Evolutionary conservation across 1,140 invertebrate species (phyloP).

Genomic region (Galleria mellonella): DNA sequence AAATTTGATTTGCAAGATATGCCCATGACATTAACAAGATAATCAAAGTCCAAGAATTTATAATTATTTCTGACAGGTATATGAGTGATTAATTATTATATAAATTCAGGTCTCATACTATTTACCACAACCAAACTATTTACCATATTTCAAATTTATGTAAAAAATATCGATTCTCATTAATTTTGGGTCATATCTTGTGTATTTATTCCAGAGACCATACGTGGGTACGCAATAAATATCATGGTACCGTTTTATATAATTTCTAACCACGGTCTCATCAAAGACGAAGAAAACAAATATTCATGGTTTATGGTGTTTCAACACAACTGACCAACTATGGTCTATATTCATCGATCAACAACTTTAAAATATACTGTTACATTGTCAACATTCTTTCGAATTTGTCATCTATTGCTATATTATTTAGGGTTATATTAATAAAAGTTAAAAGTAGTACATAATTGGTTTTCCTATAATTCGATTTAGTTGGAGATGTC

Average conservation of each 20-base stretch:
- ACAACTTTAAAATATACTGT: constrained; percentile 4
- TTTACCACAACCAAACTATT: too few species aligned
- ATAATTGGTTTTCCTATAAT: constrained; percentile 32
- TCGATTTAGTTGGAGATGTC: constrained; percentile 56
- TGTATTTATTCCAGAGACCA: too few species aligned
- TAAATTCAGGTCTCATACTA: too few species aligned
- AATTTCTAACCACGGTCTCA: constrained; percentile 12
- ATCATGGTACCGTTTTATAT: not conserved
- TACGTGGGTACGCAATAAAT: not conserved
- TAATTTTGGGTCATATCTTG: too few species aligned
- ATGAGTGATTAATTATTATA: too few species aligned
- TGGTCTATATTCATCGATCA: constrained; percentile 15
- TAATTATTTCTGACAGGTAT: too few species aligned
- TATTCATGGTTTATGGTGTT: constrained; percentile 17
- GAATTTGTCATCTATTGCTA: constrained; percentile 7
- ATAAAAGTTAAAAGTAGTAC: not conserved
- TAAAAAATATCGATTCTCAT: too few species aligned
- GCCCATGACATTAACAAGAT: too few species aligned
- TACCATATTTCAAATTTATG: too few species aligned
- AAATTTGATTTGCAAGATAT: too few species aligned
- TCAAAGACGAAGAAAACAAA: constrained; percentile 29
- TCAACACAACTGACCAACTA: constrained; percentile 25
- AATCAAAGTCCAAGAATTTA: too few species aligned
- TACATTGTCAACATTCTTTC: not conserved
- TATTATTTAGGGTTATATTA: not conserved